Base-by-base conservation (phyloP, 2,113 vertebrate genomes). In the Hassar affinis region DNA sequence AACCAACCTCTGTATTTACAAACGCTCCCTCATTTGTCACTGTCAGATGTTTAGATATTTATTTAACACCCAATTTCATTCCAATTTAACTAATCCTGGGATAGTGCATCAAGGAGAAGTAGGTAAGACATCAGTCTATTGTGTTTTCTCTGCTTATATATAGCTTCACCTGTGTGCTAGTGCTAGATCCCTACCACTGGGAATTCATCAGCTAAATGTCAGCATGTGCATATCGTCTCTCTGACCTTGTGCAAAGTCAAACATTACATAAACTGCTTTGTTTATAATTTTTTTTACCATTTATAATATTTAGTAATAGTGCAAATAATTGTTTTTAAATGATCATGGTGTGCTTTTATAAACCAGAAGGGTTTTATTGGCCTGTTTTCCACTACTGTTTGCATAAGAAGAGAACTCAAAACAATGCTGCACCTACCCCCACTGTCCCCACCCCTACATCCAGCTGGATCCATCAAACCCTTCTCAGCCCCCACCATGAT, bases 1-100 rank as follows among this genome's bases (percentile, higher is more conserved):
- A 82, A 85, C 81, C 85, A 85, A 82, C 82, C 88, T 42, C 38
- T 89, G 85, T 84, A 88, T 89, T 87, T 85, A 83, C 78, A 80
- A 86, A 84, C 49, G 38, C 84, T 76, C 78, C 57, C 86, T 87
- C 90, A 85, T 90, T 90, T 88, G 82, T 90, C 90, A 90, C 88
- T 90, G 90, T 90, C 90, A 89, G 80, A 86, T 88, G 85, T n/a
- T n/a, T n/a, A 87, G 90, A 90, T 90, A 90, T 90, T 90, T 90
- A 90, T 90, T 90, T 90, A 90, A 90, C 90, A 90, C 89, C 86
- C 90, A 90, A 89, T 90, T 90, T 90, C 87, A 90, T 89, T 90
- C 87, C 87, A 90, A 88, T 90, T 90, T 87, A 90, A 89, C 89
- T 90, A 90, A 90, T 89, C 89, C 84, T 81, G 83, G 84, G 85